Evolutionary conservation across 2,888 invertebrate species (phyloP).

Genomic region (Calephelis perditalis): DNA sequence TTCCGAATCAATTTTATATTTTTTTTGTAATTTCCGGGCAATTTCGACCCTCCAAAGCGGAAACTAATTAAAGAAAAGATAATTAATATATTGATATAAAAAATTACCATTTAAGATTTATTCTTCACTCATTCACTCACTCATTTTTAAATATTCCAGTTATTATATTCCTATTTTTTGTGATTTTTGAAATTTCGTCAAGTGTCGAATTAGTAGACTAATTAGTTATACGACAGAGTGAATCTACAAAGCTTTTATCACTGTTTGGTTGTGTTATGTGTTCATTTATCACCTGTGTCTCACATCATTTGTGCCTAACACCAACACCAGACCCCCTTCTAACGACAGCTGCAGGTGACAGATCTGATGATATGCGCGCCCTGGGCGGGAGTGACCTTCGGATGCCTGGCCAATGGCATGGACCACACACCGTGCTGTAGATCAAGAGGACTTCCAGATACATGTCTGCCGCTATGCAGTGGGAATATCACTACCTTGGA

Average conservation of each 20-base stretch:
- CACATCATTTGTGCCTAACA: conserved; percentile 57
- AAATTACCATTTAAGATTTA: too few species aligned
- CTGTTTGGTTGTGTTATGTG: conserved; percentile 7
- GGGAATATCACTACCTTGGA: conserved; percentile 88
- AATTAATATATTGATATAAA: too few species aligned
- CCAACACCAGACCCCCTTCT: conserved; percentile 44
- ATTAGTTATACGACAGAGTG: background rate
- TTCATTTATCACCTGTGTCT: conserved; percentile 2
- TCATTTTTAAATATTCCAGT: too few species aligned
- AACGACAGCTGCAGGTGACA: conserved; percentile 81
- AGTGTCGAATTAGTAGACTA: too few species aligned
- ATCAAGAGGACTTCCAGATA: conserved; percentile 84
- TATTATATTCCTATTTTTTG: too few species aligned
- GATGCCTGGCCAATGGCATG: conserved; percentile 86
- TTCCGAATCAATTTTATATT: too few species aligned
- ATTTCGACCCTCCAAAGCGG: too few species aligned
- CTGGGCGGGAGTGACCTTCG: conserved; percentile 89
- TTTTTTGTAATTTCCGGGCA: too few species aligned
- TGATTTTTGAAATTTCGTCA: too few species aligned
- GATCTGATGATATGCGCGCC: conserved; percentile 94
- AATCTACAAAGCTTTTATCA: background rate
- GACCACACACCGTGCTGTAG: conserved; percentile 91
- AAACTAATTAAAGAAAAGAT: too few species aligned
- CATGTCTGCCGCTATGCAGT: conserved; percentile 87
- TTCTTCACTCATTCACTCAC: too few species aligned